Evolutionary conservation across 2,113 vertebrate species (phyloP), one percentile per base, ranked within the genome.

Genomic region (Tenrec ecaudatus): DNA sequence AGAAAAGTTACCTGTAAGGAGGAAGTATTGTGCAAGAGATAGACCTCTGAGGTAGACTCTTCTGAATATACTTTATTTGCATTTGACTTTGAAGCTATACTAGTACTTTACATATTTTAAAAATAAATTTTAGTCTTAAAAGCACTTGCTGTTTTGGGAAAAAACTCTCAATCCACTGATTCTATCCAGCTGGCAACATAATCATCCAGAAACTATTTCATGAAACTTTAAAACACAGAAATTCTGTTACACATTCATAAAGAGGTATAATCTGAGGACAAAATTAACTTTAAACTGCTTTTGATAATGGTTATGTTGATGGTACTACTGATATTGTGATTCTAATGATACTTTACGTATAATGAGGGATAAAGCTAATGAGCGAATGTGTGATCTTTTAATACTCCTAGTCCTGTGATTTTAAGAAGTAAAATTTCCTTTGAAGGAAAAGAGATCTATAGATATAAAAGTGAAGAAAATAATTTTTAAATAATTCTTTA

Each of bases 71-170:
- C 29, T 71, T 89, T 60, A 43, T 47, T 83, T 89, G 8, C 12
- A n/a, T 43, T 86, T 86, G 25, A 20, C 58, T 71, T 82, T 64
- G 33, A 38, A 86, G 23, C 38, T 71, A 0, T n/a, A 62, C n/a
- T 29, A 75, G 27, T 38, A 75, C 31, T n/a, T 69, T 22, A 27
- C 2, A 62, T 31, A 10, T 3, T 58, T 92, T 43, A 11, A 89
- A 77, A 86, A 76, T 68, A 77, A 87, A 47, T 22, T 86, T 75
- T 38, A 77, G 43, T 33, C 79, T 83, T 43, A 85, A 58, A 85
- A 92, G 60, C 16, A 81, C 75, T 86, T 62, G 15, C 8, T 38
- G 38, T 82, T 53, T 64, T 71, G 29, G 68, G 85, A 89, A 71
- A 66, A 60, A 25, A 27, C 6, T 10, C 12, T 53, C 9, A 53